phyloP scores from a whole-genome alignment of 2,113 vertebrate species.

The Petromus typicus region DNA sequence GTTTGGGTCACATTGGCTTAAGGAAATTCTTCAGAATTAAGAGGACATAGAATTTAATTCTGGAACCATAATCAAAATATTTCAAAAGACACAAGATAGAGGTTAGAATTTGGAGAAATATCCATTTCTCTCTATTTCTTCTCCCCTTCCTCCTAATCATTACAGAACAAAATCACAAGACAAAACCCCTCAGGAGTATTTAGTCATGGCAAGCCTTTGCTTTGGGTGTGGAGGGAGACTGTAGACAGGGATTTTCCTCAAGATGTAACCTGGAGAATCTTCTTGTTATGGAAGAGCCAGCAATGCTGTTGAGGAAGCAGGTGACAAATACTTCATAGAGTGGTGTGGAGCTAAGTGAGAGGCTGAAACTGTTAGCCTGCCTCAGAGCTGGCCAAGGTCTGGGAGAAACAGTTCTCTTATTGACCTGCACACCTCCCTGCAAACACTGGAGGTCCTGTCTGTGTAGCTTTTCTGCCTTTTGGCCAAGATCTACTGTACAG shows the following conservation, averaged over 20 bases:
- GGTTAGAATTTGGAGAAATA: constrained; percentile 17
- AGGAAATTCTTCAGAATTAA: not conserved
- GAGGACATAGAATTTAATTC: not conserved
- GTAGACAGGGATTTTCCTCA: not conserved
- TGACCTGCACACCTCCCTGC: not conserved
- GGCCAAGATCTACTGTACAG: not conserved
- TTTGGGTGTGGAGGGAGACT: not conserved
- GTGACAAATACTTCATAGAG: not conserved
- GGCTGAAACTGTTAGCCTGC: not conserved
- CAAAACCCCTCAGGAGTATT: not conserved
- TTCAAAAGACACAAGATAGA: not conserved
- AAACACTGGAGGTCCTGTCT: not conserved
- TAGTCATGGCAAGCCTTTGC: not conserved
- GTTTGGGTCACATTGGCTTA: not conserved
- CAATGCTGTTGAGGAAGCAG: not conserved
- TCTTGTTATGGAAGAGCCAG: not conserved
- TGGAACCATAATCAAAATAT: constrained; percentile 37
- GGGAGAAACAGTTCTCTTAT: not conserved
- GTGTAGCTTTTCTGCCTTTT: not conserved
- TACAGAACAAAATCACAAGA: constrained; percentile 11
- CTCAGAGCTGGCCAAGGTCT: not conserved
- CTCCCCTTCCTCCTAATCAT: not conserved
- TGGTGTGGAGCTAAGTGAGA: not conserved
- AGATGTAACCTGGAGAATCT: not conserved
- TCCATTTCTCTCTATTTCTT: not conserved